A percentile compares a stretch with the other conserved stretches of the same genome.
Conservation (phyloP, 2,888 invertebrate genomes). For the Synergus laeviventris region DNA sequence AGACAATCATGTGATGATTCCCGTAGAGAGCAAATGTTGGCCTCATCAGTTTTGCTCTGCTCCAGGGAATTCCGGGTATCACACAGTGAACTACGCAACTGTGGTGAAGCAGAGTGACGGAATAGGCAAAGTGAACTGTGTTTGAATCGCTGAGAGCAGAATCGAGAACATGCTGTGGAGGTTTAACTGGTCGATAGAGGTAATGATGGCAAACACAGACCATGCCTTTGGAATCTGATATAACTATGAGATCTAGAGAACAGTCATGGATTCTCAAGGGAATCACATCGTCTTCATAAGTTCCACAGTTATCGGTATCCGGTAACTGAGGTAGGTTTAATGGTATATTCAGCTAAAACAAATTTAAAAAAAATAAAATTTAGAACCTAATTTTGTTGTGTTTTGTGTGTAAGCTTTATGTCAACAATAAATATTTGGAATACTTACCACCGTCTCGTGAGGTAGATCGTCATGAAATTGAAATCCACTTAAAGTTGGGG, state of each 20-base stretch:
- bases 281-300: constrained; percentile 89
- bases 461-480: constrained; percentile 92
- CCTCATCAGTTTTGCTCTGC: constrained; percentile 84
- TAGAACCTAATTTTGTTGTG: not conserved
- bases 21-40: constrained; percentile 87
- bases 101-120: constrained; percentile 88
- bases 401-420: not conserved
- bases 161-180: constrained; percentile 74
- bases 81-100: constrained; percentile 90
- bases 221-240: constrained; percentile 85
- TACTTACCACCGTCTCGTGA: constrained; percentile 89
- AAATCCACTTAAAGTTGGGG: constrained; percentile 87
- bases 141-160: constrained; percentile 76
- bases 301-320: constrained; percentile 80
- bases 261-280: constrained; percentile 89
- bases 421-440: constrained; percentile 35
- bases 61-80: constrained; percentile 88
- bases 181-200: constrained; percentile 83
- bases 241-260: constrained; percentile 86
- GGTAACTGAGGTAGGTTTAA: constrained; percentile 86
- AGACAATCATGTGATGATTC: constrained; percentile 88
- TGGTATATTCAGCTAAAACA: constrained; percentile 87
- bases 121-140: constrained; percentile 90
- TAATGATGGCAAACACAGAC: constrained; percentile 90
- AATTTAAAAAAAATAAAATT: constrained; percentile 25